Base-by-base conservation (phyloP, 2,888 invertebrate genomes). In the Uloborus plumipes region DNA sequence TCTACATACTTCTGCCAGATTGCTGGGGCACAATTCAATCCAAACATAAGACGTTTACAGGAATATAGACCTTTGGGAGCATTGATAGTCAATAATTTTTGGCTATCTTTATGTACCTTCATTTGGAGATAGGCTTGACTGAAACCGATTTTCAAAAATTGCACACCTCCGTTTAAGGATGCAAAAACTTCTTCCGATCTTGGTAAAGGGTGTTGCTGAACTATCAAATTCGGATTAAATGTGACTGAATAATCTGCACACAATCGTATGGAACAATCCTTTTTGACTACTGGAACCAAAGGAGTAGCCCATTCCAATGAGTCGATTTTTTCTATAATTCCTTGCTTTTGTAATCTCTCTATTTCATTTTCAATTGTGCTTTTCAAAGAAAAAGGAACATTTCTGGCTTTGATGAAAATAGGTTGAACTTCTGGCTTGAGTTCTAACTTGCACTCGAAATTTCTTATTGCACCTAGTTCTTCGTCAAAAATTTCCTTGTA, bases 241-340 rank as follows among this genome's bases (percentile, higher is more conserved):
- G 50, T 62, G 6, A 64, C 47, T 9, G 22, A 72, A 72, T 72
- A 72, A 50, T 73, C 50, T n/a, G 64, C 71, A 71, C 59, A 71
- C 0, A 71, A 22, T 16, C 59, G 16, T 6, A 58, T 71, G 15
- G 18, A 26, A 2, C 70, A 59, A 13, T 71, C 59, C 47, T 39
- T n/a, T 49, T 73, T 73, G 14, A 73, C 62, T 22, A 64, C 50
- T n/a, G 62, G 73, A 26, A 73, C 62, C 31, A 73, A n/a, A 7
- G 64, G 73, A 14, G 73, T 73, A 22, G 73, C 9, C 39, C 39
- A 39, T 39, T 39, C 39, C 39, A 1, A 39, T 39, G 39, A 1
- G 11, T 39, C 39, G 9, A 7, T 39, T 51, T 47, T 31, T 71
- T 71, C 59, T 15, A 71, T 71, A 16, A 71, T 71, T 4, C 18